Evolutionary conservation across 53 echinoderm and acorn worm species (phyloP).

Genomic region (Holothuria scabra): DNA sequence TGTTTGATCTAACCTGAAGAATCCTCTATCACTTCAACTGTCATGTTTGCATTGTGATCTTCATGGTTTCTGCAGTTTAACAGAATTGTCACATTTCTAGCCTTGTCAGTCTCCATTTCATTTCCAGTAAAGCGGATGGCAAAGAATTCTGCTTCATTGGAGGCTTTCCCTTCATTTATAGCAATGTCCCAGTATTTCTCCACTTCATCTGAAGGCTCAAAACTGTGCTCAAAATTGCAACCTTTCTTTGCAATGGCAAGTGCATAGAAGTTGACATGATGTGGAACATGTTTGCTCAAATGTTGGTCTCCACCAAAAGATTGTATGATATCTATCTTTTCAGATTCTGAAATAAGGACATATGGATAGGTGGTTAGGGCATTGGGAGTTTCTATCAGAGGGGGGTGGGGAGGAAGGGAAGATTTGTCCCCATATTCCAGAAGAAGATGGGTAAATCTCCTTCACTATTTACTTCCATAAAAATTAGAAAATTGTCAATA

Average conservation of each 20-base stretch:
- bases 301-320: neutral
- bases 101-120: neutral
- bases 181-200: neutral
- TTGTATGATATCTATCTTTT: neutral
- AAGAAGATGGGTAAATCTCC: too few relatives aligned
- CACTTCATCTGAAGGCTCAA: neutral
- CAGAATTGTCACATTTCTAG: neutral
- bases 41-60: too few relatives aligned
- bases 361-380: too few relatives aligned
- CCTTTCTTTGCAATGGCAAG: constrained; percentile 21
- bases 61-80: too few relatives aligned
- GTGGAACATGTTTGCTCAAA: neutral
- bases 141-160: neutral
- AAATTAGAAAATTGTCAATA: too few relatives aligned
- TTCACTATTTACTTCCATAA: too few relatives aligned
- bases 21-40: too few relatives aligned
- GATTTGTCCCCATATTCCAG: too few relatives aligned
- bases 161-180: neutral
- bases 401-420: too few relatives aligned
- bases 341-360: neutral
- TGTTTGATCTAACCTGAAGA: too few relatives aligned
- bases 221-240: neutral
- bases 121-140: neutral
- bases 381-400: too few relatives aligned
- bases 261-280: neutral